Base-by-base conservation (phyloP, 2,113 vertebrate genomes). In the Megaceryle maxima region DNA sequence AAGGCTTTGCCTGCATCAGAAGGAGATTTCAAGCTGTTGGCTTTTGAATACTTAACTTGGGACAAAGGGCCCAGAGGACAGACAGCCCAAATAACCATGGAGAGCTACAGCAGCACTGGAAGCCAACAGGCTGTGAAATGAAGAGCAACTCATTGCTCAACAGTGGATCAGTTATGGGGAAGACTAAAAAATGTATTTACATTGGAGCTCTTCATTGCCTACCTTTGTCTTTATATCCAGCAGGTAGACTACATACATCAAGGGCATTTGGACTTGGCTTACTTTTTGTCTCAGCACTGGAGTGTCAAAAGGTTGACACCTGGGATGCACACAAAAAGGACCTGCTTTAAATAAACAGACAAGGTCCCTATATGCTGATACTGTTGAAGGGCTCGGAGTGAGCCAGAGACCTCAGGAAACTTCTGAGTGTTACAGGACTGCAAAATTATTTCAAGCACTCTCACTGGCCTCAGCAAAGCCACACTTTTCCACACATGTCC, bases 401-500 rank as follows among this genome's bases (percentile, higher is more conserved):
- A 90, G 73, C 12, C 66, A 82, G 80, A 66, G 90, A 79, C 24
- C 24, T 72, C 44, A 56, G 44, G 60, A 77, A 74, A 44, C 14
- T 72, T 50, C 48, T 73, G 39, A 53, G 37, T 20, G 29, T 44
- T 83, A 41, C 0, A 1, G 62, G 33, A 35, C 46, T 67, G 26
- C 35, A 68, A 79, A 76, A 53, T 21, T 20, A 48, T 90, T 59
- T 75, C 73, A 74, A 56, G 64, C n/a, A 60, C 43, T 94, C 81
- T 69, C 33, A 22, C 28, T 41, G 46, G 28, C 56, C 57, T 81
- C 73, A 60, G 35, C 24, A 68, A 20, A 83, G 24, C 39, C 48
- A 17, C 8, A 1, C 3, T n/a, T 77, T 31, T 46, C 59, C 60
- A 50, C 43, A 46, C 0, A 0, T 1, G 1, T 1, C 14, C n/a